Conservation (phyloP, 2,113 vertebrate species). For the Grantiella picta region DNA sequence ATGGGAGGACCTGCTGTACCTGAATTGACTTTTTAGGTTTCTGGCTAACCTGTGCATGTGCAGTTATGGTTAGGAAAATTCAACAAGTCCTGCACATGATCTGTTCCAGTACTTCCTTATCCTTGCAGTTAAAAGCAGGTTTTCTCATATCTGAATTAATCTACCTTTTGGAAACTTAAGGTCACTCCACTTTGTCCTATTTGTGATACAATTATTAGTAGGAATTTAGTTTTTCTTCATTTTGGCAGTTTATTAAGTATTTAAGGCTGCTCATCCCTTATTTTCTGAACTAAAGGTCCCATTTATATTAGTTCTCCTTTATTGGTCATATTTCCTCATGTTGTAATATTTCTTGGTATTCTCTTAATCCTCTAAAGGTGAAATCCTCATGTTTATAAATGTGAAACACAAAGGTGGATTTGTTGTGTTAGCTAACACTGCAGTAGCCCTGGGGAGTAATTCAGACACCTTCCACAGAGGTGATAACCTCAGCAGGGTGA, state of each 20-base stretch:
- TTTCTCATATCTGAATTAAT: background rate
- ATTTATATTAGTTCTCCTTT: background rate
- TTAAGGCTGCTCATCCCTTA: background rate
- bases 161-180: background rate
- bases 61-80: background rate
- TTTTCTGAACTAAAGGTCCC: background rate
- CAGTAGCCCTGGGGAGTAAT: background rate
- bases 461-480: background rate
- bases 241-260: background rate
- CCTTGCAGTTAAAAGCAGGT: background rate
- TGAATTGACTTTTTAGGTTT: background rate
- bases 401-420: background rate
- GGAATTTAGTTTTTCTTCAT: background rate
- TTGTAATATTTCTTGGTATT: background rate
- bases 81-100: background rate
- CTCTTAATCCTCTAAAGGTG: background rate
- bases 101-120: background rate
- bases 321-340: background rate
- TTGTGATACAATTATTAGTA: background rate
- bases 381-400: background rate
- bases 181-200: background rate
- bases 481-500: background rate
- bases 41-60: background rate
- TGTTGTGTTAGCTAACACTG: background rate
- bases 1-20: background rate